Percentiles rank a stretch among this genome's conserved stretches.
Evolutionary conservation across 2,113 vertebrate species (phyloP).

Genomic region (Uria aalge): DNA sequence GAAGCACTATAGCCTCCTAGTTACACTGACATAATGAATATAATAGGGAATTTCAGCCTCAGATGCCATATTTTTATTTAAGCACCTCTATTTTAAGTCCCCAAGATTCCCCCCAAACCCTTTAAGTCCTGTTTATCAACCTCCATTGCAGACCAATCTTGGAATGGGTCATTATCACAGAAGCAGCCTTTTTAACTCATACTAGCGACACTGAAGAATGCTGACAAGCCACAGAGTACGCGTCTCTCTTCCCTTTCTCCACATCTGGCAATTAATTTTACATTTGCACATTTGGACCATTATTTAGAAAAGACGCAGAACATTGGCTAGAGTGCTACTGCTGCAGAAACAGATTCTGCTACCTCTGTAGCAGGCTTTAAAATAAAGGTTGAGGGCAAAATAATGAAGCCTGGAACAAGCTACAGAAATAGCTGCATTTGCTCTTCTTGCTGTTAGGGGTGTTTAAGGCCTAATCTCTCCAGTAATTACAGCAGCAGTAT

Average conservation of each 20-base stretch:
- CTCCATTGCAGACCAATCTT: neutral
- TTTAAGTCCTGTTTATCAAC: neutral
- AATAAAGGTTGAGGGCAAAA: neutral
- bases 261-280: neutral
- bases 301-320: neutral
- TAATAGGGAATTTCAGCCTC: neutral
- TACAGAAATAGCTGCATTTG: neutral
- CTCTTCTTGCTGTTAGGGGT: neutral
- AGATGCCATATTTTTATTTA: neutral
- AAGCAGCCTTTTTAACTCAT: neutral
- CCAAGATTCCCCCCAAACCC: too few relatives aligned
- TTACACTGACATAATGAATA: rapidly evolving
- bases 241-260: neutral
- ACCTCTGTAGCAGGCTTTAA: neutral
- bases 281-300: neutral
- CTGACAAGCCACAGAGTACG: neutral
- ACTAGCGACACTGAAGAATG: neutral
- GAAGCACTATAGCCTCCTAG: neutral
- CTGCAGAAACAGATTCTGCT: neutral
- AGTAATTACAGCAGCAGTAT: neutral
- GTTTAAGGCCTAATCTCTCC: neutral
- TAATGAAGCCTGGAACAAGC: neutral
- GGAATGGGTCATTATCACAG: neutral
- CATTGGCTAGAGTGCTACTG: rapidly evolving
- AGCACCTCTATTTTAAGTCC: neutral